These are phyloP conservation scores for Apostichopus leukothele DNA, from an alignment of 53 echinoderm and acorn worm genomes.

Conservation along the genomic window DNA sequence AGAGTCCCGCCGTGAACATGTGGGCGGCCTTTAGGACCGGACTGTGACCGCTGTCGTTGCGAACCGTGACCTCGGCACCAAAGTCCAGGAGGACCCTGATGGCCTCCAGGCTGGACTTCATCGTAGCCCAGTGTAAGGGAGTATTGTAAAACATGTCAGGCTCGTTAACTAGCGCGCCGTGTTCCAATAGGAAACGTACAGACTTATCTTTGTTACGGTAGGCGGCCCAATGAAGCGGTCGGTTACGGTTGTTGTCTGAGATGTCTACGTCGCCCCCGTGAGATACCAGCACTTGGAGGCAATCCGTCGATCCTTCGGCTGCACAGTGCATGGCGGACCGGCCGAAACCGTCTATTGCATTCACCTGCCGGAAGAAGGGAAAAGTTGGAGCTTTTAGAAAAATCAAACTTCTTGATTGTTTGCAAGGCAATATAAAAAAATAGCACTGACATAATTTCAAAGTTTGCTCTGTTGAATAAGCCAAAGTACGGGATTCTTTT, in stretches of 20 bases:
- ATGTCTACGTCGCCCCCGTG: conserved; percentile 75
- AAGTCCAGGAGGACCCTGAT: conserved; percentile 75
- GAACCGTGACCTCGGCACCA: conserved; percentile 72
- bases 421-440: too few species aligned
- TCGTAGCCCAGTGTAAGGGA: conserved; percentile 83
- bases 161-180: conserved; percentile 66
- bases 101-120: conserved; percentile 83
- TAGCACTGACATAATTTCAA: too few species aligned
- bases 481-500: too few species aligned
- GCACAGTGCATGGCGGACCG: conserved; percentile 89
- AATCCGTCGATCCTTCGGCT: conserved; percentile 75
- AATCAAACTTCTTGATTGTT: too few species aligned
- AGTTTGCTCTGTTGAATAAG: too few species aligned
- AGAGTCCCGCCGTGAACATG: conserved; percentile 70
- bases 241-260: conserved; percentile 69
- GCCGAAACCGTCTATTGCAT: conserved; percentile 83
- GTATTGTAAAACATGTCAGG: conserved; percentile 85
- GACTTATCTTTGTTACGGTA: conserved; percentile 83
- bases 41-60: conserved; percentile 60
- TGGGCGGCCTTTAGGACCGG: conserved; percentile 69
- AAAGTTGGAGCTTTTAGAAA: neutral
- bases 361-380: conserved; percentile 61
- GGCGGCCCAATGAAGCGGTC: conserved; percentile 92
- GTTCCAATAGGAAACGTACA: conserved; percentile 63
- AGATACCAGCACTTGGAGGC: conserved; percentile 64